Conservation (phyloP, 2,797 vertebrate genomes). For the Cyclopterus lumpus region DNA sequence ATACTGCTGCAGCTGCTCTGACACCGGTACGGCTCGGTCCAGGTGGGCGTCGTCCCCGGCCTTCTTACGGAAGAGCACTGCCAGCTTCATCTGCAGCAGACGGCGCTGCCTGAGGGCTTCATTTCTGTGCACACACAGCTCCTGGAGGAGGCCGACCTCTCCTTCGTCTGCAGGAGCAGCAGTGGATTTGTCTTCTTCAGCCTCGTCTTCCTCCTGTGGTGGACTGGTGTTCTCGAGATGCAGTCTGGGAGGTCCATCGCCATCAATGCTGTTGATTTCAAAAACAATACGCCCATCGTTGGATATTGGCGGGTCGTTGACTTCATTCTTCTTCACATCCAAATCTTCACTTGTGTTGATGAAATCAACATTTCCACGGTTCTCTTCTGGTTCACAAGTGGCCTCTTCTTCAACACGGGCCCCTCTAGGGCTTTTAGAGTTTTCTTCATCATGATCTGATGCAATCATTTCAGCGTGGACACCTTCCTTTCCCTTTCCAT, state of each 20-base stretch:
- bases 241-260: constrained; percentile 5
- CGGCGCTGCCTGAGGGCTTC: constrained; percentile 58
- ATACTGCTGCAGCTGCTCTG: constrained; percentile 76
- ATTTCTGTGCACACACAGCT: constrained; percentile 72
- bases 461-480: not conserved
- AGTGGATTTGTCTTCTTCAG: not conserved
- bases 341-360: constrained; percentile 5
- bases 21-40: constrained; percentile 26
- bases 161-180: not conserved
- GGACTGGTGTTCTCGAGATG: constrained; percentile 33
- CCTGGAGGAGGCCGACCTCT: constrained; percentile 49
- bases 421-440: not conserved
- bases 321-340: constrained; percentile 5
- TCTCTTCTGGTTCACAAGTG: constrained; percentile 9
- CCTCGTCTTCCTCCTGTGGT: not conserved
- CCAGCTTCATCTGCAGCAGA: constrained; percentile 81
- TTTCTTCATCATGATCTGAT: constrained; percentile 12
- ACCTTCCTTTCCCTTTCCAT: constrained; percentile 11
- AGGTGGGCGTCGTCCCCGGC: constrained; percentile 37
- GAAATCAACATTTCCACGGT: not conserved
- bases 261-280: constrained; percentile 15
- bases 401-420: not conserved
- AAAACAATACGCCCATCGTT: constrained; percentile 15
- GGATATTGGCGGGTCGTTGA: constrained; percentile 13
- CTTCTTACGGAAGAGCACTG: constrained; percentile 71